These are phyloP conservation scores for Lepidonotus clava DNA, from an alignment of 2,888 invertebrate genomes.

Conservation along the genomic window DNA sequence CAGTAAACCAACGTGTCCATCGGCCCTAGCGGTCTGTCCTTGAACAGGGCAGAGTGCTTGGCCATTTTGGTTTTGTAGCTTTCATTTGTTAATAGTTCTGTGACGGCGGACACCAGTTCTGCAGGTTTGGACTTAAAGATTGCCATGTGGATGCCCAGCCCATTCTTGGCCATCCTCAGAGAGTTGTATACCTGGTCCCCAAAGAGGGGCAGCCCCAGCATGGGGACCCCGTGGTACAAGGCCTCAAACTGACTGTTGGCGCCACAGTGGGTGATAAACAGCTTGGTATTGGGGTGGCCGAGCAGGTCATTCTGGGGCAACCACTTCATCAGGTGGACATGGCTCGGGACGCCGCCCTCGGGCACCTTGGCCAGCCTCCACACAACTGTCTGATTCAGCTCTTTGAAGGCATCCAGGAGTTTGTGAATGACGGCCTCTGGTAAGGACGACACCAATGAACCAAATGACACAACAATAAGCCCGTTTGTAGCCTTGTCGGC, in stretches of 20 bases:
- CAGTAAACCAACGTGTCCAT: slow-evolving; percentile 66
- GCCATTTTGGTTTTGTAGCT: slow-evolving; percentile 61
- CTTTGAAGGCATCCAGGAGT: background rate
- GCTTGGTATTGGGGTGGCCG: background rate
- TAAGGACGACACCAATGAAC: background rate
- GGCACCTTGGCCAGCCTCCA: background rate
- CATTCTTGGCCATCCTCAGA: slow-evolving; percentile 59
- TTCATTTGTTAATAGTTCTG: slow-evolving; percentile 58
- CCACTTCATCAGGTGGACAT: background rate
- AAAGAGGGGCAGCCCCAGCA: slow-evolving; percentile 67
- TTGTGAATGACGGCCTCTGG: background rate
- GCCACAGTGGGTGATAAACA: slow-evolving; percentile 70
- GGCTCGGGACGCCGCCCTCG: background rate
- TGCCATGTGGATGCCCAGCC: slow-evolving; percentile 61
- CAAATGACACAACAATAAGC: slow-evolving; percentile 11
- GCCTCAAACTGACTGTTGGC: slow-evolving; percentile 68
- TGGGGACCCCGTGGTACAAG: slow-evolving; percentile 68
- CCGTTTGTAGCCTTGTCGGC: background rate
- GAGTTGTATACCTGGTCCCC: slow-evolving; percentile 67
- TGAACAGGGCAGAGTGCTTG: slow-evolving; percentile 62
- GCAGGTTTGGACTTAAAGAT: slow-evolving; percentile 51
- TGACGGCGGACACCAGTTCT: slow-evolving; percentile 59
- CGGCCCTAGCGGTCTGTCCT: slow-evolving; percentile 60
- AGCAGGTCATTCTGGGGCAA: slow-evolving; percentile 22
- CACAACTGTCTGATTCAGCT: background rate